Percentiles rank a stretch among this genome's conserved stretches.
Evolutionary conservation across 2,888 invertebrate species (phyloP).

Genomic region (Plebejus melissa): DNA sequence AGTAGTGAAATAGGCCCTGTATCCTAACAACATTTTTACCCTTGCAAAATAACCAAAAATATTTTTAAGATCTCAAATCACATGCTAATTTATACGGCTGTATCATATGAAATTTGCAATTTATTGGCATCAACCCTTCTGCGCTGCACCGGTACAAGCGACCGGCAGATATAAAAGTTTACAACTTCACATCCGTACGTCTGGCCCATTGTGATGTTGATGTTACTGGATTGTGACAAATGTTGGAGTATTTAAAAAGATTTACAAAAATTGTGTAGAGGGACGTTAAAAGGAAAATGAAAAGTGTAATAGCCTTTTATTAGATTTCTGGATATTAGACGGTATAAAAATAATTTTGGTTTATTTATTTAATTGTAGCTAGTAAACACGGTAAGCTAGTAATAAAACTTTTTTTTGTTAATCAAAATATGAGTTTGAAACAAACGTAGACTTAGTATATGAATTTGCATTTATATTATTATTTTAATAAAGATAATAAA

Average conservation of each 20-base stretch:
- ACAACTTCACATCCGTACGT: constrained; percentile 67
- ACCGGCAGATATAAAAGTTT: constrained; percentile 70
- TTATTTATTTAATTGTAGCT: too few species aligned
- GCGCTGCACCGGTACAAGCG: constrained; percentile 51
- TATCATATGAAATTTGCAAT: constrained; percentile 23
- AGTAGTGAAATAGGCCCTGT: too few species aligned
- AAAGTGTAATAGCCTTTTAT: background rate
- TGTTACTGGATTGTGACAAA: constrained; percentile 55
- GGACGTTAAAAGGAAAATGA: background rate
- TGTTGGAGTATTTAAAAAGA: constrained; percentile 33
- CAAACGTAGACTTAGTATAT: too few species aligned
- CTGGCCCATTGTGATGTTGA: constrained; percentile 67
- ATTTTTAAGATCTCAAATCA: background rate
- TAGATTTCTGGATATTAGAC: background rate
- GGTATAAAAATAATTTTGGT: too few species aligned
- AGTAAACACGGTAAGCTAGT: too few species aligned
- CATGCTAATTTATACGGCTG: background rate
- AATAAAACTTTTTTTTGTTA: too few species aligned
- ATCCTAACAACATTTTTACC: background rate
- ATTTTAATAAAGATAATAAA: too few species aligned
- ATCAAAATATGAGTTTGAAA: too few species aligned
- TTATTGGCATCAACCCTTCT: constrained; percentile 42
- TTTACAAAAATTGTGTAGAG: background rate
- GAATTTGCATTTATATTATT: too few species aligned
- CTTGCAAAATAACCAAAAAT: background rate